Evolutionary conservation across 1,140 invertebrate species (phyloP), one percentile per base, ranked within the genome.

Genomic region (Drosophila sp.): DNA sequence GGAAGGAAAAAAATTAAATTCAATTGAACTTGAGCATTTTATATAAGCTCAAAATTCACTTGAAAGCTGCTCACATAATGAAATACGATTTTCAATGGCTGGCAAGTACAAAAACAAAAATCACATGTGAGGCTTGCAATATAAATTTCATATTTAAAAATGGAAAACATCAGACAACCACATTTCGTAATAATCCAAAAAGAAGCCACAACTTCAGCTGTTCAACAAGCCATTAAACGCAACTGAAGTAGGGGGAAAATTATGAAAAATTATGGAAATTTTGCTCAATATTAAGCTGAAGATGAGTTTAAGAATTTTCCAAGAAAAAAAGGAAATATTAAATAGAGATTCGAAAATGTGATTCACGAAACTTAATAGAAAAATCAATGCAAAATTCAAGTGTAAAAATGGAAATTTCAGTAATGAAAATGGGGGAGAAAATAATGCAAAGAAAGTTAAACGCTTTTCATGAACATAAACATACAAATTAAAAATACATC

Each of bases 61-160:
- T 18, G 62, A 76, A 84, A 86, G 69, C 78, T 25, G 66, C 69
- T 86, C 86, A 71, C 13, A 25, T 74, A 73, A 86, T 64, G 50
- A 67, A 77, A 84, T 57, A 73, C 65, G 67, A 77, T 58, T 63
- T 61, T 46, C 36, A 63, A 32, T 34, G 29, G 27, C 9, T 43
- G 29, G 25, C 57, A 50, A 48, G 63, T 38, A 29, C 36, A 16
- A n/a, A 2, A 25, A 21, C 8, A 14, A 32, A 9, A 66, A 46
- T 14, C 41, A 43, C 18, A 56, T 29, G 34, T 27, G 40, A 50
- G 18, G n/a, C 34, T 14, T 25, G 4, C 21, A 48, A 34, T 13
- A 59, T 58, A 40, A 38, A 34, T 13, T 51, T 58, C 51, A 63
- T 79, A 59, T 65, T 66, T 72, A 45, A 27, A 73, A 77, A 74